Conservation (phyloP, 2,888 invertebrate genomes). For the Torymus texanus region DNA sequence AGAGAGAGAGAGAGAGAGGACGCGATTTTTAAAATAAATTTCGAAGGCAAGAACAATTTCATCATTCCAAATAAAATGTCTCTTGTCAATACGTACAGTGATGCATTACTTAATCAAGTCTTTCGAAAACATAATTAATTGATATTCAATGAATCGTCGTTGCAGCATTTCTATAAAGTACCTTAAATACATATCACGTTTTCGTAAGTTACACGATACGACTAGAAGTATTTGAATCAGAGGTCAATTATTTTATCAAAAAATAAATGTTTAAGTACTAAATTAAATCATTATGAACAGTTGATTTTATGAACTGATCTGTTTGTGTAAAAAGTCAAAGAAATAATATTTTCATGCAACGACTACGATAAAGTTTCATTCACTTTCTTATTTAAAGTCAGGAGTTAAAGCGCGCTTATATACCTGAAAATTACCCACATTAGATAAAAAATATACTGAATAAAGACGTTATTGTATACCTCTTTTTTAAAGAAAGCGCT, state of each 20-base stretch:
- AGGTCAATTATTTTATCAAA: background rate
- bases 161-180: slow-evolving; percentile 24
- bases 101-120: slow-evolving; percentile 10
- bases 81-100: slow-evolving; percentile 27
- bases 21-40: slow-evolving; percentile 2
- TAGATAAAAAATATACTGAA: too few relatives aligned
- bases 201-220: slow-evolving; percentile 15
- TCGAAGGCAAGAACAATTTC: background rate
- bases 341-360: slow-evolving; percentile 2
- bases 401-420: slow-evolving; percentile 26
- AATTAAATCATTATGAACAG: background rate
- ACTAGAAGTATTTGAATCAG: slow-evolving; percentile 21
- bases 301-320: slow-evolving; percentile 8
- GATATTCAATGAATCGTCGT: slow-evolving; percentile 9
- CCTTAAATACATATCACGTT: slow-evolving; percentile 34
- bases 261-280: slow-evolving; percentile 5
- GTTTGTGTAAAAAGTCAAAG: slow-evolving; percentile 11
- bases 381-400: slow-evolving; percentile 9
- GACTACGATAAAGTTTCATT: background rate
- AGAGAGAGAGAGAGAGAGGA: background rate
- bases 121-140: background rate
- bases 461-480: too few relatives aligned
- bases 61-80: slow-evolving; percentile 53
- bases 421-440: too few relatives aligned
- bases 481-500: background rate